phyloP scores from a whole-genome alignment of 2,113 vertebrate genomes.

The Phodopus roborovskii region DNA sequence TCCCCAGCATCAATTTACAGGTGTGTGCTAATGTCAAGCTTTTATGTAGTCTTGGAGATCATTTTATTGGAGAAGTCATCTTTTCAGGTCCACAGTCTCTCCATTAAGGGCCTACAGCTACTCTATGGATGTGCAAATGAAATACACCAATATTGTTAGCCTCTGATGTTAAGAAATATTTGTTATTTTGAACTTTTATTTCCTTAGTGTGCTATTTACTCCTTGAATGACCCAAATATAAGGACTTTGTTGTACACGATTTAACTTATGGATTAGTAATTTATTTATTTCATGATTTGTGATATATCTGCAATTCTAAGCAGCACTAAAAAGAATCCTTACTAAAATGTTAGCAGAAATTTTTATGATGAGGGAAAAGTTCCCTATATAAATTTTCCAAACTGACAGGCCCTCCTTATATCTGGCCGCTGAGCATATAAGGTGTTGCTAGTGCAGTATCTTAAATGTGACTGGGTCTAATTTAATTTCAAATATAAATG shows the following conservation, averaged over 20 bases:
- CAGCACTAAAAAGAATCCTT: neutral
- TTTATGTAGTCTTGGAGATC: neutral
- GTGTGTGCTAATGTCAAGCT: neutral
- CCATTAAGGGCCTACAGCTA: neutral
- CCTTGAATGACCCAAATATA: neutral
- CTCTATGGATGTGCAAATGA: neutral
- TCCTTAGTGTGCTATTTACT: neutral
- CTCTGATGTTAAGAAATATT: neutral
- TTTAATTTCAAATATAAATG: slow-evolving; percentile 3
- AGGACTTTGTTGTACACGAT: neutral
- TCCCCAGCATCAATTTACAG: neutral
- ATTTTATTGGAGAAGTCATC: too few relatives aligned
- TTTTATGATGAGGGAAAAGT: neutral
- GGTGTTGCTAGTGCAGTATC: neutral
- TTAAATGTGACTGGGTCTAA: slow-evolving; percentile 43
- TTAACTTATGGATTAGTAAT: slow-evolving; percentile 22
- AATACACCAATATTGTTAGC: neutral
- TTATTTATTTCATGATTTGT: neutral
- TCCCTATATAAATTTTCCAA: neutral
- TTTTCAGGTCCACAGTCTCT: neutral
- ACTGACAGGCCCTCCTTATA: neutral
- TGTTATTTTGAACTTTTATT: slow-evolving; percentile 31
- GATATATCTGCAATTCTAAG: neutral
- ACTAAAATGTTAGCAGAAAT: neutral
- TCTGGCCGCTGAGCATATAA: neutral